Evolutionary conservation across 2,888 invertebrate species (phyloP).

Genomic region (Penaeus monodon): DNA sequence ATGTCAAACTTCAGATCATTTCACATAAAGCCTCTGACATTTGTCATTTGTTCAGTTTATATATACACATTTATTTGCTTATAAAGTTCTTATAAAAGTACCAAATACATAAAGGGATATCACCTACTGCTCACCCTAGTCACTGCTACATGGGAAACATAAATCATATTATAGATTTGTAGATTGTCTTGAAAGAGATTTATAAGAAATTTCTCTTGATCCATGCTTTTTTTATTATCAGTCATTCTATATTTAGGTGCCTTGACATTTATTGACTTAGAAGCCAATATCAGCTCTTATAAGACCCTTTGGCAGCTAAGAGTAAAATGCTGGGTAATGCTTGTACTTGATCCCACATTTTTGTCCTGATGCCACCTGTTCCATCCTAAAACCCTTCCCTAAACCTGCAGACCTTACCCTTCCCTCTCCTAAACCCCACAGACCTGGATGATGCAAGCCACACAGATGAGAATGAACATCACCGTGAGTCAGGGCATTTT

Average conservation of each 20-base stretch:
- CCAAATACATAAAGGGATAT: background rate
- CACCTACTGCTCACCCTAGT: background rate
- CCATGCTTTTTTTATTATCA: conserved; percentile 30
- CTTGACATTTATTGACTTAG: conserved; percentile 29
- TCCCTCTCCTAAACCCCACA: conserved; percentile 68
- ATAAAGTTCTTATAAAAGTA: background rate
- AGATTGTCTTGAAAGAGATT: conserved; percentile 10
- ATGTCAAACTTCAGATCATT: no score
- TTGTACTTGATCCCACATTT: conserved; percentile 31
- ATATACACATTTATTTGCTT: background rate
- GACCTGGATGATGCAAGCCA: conserved; percentile 82
- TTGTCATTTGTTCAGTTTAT: no score
- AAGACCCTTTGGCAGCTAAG: conserved; percentile 30
- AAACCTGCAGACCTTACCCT: conserved; percentile 38
- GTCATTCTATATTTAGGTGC: conserved; percentile 37
- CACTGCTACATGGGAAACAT: background rate
- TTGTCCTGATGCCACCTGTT: conserved; percentile 37
- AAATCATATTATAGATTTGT: background rate
- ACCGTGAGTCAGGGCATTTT: conserved; percentile 72
- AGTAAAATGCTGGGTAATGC: conserved; percentile 32
- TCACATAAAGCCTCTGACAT: no score
- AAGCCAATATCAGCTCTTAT: conserved; percentile 20
- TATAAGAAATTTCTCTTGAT: conserved; percentile 13
- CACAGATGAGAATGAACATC: conserved; percentile 75
- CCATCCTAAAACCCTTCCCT: conserved; percentile 21